Base-by-base conservation (phyloP, 2,797 vertebrate species). In the Notamacropus eugenii region DNA sequence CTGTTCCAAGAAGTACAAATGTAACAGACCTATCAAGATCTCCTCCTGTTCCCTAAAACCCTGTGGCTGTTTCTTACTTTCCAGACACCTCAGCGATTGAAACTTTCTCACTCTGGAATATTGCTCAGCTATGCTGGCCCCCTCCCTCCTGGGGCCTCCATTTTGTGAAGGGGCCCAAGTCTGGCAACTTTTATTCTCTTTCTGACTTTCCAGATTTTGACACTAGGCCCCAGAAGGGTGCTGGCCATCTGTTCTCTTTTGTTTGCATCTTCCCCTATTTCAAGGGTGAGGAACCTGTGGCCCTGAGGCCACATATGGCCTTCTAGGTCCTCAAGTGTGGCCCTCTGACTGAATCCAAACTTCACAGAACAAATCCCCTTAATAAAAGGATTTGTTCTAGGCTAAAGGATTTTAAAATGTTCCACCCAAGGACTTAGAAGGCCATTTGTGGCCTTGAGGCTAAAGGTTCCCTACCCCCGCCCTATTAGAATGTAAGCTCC, bases 1-100 rank as follows among this genome's bases (percentile, higher is more conserved):
- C 24, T 6, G 54, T 67, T 90, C 90, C 5, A 24, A 12, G 91
- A 74, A 96, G 93, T 34, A 92, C 95, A 59, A 93, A 93, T 93
- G 40, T 62, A 90, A 58, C 28, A 95, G 54, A 95, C 58, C 28
- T 56, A 94, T 4, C 13, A 94, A 92, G 52, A 59, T 27, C 31
- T 90, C 40, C 93, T 92, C 6, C 11, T 67, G 13, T 16, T 13
- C 19, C 67, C 67, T 40, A 19, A 74, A 2, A 40, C 6, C 34
- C 74, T 46, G 6, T 27, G 22, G 40, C 29, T 24, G 40, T 82
- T 82, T 46, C 40, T 82, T 82, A 46, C 40, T 82, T 82, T 82
- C 3, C 22, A 82, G 40, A 82, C n/a, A 22, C 62, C 6, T 40
- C 6, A 82, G 19, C 0, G 1, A 40, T 6, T 24, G 2, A 22